Conservation (phyloP, 37 sponge, comb jelly and placozoan genomes). For the Chondrosia reniformis region DNA sequence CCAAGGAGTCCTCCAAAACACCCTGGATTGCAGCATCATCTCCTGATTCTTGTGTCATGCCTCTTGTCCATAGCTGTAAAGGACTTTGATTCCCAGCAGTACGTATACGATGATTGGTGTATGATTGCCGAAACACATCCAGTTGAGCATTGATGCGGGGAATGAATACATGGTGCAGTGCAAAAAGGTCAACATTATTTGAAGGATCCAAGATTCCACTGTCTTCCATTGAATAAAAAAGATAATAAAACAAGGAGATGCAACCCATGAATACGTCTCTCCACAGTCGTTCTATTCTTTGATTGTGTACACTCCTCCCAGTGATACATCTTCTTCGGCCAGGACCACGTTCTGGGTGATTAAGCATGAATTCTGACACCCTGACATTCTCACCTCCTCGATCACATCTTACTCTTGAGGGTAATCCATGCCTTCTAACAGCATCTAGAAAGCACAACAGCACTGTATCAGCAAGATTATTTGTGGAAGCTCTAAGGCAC, state of each 20-base stretch:
- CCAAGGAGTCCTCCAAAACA: neutral
- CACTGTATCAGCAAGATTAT: constrained; percentile 36
- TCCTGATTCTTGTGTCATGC: neutral
- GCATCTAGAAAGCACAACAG: constrained; percentile 29
- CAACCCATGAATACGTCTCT: constrained; percentile 45
- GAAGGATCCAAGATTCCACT: neutral
- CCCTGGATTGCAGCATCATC: constrained; percentile 21
- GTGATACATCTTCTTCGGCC: constrained; percentile 41
- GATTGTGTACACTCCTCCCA: constrained; percentile 62
- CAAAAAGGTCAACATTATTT: constrained; percentile 25
- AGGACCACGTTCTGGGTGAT: constrained; percentile 47
- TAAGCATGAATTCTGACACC: constrained; percentile 54
- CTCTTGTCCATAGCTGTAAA: constrained; percentile 51
- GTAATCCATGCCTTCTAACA: constrained; percentile 30
- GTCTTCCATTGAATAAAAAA: constrained; percentile 23
- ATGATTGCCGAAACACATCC: constrained; percentile 28
- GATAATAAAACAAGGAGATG: constrained; percentile 27
- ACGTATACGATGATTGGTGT: constrained; percentile 32
- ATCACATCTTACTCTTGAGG: constrained; percentile 53
- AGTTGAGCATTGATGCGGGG: constrained; percentile 23
- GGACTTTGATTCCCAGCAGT: constrained; percentile 33
- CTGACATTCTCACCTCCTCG: constrained; percentile 59
- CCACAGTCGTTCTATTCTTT: constrained; percentile 55
- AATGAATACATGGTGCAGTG: constrained; percentile 35
- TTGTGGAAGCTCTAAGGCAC: constrained; percentile 30